Evolutionary conservation across 2,797 vertebrate genomes (phyloP), one percentile per base, ranked within the genome.

Genomic region (Peromyscus aztecus): DNA sequence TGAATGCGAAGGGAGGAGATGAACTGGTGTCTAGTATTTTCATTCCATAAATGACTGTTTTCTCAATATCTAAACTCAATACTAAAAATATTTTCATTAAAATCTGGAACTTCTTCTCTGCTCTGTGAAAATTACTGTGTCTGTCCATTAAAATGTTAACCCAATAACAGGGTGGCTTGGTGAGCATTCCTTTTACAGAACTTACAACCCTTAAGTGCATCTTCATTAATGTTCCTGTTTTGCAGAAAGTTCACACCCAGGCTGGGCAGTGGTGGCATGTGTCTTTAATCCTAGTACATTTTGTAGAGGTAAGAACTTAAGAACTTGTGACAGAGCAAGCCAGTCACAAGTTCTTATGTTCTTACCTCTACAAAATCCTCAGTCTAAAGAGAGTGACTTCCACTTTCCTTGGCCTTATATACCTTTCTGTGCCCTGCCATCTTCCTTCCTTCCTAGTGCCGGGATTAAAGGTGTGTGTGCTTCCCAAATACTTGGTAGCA

Each of bases 71-170:
- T 94, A 80, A 87, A 65, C 10, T 89, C 21, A 81, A 24, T 14
- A 69, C 57, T 46, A 86, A 87, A 78, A 23, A 23, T 69, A 55
- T 76, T 91, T 88, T 65, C 88, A 84, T 65, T 94, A 85, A 92
- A 90, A 95, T 6, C 49, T 52, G 16, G 76, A 57, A 78, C 59
- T 61, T 85, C 46, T 27, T 92, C 12, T 73, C n/a, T 77, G 3
- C 9, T 89, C 6, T 86, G 31, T 85, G 67, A 96, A 87, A 88
- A 90, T 61, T 65, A 46, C 4, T 92, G 52, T 31, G 55, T 81
- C 19, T 52, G 43, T 61, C 40, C 69, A 52, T 49, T 77, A 94
- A 83, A 97, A 55, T 29, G 21, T 78, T 95, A 23, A 82, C 0
- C 40, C 13, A 75, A n/a, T 86, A 76, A 69, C 55, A 89, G 6